phyloP scores from a whole-genome alignment of 2,797 vertebrate genomes.

The Hemibagrus guttatus region DNA sequence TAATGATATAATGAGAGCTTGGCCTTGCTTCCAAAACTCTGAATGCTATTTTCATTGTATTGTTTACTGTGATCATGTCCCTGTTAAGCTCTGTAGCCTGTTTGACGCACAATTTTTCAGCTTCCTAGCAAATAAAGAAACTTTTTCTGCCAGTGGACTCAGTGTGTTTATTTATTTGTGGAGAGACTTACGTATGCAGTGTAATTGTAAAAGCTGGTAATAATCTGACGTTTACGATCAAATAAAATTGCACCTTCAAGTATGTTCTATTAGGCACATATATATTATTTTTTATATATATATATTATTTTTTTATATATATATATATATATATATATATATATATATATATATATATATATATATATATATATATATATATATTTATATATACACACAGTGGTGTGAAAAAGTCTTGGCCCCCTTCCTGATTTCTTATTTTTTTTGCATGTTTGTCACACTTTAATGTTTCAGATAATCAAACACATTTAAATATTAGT shows the following conservation, averaged over 20 bases:
- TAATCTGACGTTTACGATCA: not conserved
- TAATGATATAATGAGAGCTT: not conserved
- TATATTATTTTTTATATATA: no score
- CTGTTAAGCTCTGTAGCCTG: not conserved
- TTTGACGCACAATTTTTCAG: not conserved
- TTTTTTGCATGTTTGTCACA: no score
- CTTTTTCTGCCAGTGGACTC: not conserved
- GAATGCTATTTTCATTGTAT: not conserved
- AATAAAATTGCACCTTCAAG: not conserved
- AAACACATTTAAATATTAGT: no score
- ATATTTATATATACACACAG: no score
- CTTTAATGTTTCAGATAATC: no score
- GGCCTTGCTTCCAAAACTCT: not conserved
- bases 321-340: no score
- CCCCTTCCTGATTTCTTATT: no score
- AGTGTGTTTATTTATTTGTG: not conserved
- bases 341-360: no score
- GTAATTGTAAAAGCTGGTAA: not conserved
- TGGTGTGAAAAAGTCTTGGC: no score
- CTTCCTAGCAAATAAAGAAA: conserved; percentile 9
- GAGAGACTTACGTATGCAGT: not conserved
- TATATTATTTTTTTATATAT: no score
- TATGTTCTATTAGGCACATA: not conserved
- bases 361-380: no score
- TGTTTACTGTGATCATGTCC: not conserved